A percentile compares a stretch with the other conserved stretches of the same genome.
These are phyloP conservation scores for Lacerta agilis DNA, from an alignment of 2,797 vertebrate genomes.

Conservation along the genomic window DNA sequence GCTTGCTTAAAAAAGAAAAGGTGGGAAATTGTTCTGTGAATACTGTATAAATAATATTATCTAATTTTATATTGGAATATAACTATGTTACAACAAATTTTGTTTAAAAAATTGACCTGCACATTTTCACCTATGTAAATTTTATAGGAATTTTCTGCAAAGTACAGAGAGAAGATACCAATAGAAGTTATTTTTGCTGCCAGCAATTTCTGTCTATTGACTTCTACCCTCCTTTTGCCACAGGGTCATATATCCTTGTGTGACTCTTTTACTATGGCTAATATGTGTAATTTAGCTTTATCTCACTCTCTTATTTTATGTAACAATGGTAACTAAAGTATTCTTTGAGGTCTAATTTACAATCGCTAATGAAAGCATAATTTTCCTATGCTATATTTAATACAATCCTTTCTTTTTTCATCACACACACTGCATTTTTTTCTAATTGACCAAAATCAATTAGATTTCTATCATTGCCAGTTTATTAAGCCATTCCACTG, in stretches of 20 bases:
- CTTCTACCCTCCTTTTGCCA: neutral
- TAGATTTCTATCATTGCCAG: conserved; percentile 39
- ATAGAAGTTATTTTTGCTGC: neutral
- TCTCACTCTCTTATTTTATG: conserved; percentile 21
- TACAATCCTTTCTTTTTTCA: conserved; percentile 2
- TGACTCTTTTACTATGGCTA: neutral
- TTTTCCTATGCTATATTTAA: conserved; percentile 44
- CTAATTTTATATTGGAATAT: neutral
- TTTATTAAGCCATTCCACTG: conserved; percentile 55
- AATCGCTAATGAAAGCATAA: conserved; percentile 38
- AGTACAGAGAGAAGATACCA: neutral
- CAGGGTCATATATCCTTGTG: neutral
- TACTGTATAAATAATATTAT: neutral
- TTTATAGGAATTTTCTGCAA: neutral
- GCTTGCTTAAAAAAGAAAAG: neutral
- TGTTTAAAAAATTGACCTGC: neutral
- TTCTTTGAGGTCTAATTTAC: conserved; percentile 42
- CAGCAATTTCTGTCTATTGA: neutral
- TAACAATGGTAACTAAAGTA: conserved; percentile 28
- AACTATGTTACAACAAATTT: neutral
- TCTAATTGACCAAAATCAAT: conserved; percentile 59
- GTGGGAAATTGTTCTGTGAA: neutral
- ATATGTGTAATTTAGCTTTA: neutral
- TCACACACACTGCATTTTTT: conserved; percentile 22
- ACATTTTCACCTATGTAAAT: neutral